Percentiles rank a stretch among this genome's conserved stretches.
phyloP scores from a whole-genome alignment of 2,888 invertebrate species.

The Drosophila cracens region DNA sequence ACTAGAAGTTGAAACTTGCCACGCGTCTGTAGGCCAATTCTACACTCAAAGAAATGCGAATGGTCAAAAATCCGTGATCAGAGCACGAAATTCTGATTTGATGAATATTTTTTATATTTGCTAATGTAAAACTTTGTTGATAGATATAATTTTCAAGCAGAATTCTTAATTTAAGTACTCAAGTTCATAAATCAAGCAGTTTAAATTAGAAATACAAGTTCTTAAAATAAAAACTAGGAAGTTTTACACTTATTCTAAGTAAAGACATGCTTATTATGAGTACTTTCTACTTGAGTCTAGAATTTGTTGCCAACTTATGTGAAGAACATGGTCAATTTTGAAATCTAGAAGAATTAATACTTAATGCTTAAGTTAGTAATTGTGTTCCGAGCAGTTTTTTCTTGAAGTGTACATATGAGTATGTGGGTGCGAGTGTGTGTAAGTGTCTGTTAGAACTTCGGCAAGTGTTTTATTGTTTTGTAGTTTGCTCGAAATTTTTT shows the following conservation, averaged over 20 bases:
- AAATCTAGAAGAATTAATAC: no score
- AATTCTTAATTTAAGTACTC: not conserved
- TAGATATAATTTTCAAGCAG: not conserved
- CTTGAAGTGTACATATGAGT: not conserved
- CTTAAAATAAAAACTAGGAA: not conserved
- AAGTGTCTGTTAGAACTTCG: conserved; percentile 48
- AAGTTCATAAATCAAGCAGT: not conserved
- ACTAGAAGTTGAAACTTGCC: conserved; percentile 33
- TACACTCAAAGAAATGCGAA: not conserved
- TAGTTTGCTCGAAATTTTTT: conserved; percentile 58
- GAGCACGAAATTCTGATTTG: not conserved
- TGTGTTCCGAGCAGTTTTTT: not conserved
- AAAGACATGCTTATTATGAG: not conserved
- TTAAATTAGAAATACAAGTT: not conserved
- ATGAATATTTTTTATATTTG: not conserved
- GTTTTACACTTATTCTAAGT: not conserved
- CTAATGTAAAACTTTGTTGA: not conserved
- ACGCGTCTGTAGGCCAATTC: conserved; percentile 1
- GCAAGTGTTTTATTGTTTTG: conserved; percentile 58
- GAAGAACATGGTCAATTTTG: not conserved
- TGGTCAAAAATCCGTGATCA: not conserved
- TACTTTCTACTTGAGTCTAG: not conserved
- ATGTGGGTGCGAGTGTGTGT: not conserved
- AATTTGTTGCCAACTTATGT: not conserved
- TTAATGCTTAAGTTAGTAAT: not conserved